phyloP scores from a whole-genome alignment of 1,140 invertebrate genomes.

The Anastrepha obliqua region DNA sequence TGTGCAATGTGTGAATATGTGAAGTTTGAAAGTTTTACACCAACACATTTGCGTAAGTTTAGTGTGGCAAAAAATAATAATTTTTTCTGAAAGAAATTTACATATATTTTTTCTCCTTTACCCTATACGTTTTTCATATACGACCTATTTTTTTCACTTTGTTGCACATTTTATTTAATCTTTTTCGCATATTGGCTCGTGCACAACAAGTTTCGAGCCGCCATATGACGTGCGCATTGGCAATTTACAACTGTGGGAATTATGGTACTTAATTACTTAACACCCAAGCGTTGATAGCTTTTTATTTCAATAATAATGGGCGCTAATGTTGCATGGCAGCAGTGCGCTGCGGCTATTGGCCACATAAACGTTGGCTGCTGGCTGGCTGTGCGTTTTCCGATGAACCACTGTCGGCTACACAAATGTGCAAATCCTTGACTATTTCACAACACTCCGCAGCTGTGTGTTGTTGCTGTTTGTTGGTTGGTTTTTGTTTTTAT shows the following conservation, averaged over 20 bases:
- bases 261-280: slow-evolving; percentile 49
- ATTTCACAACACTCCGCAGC: neutral
- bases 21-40: too few species aligned
- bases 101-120: neutral
- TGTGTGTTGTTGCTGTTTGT: neutral
- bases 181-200: slow-evolving; percentile 8
- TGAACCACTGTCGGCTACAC: neutral
- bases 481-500: neutral
- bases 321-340: slow-evolving; percentile 5
- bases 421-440: neutral
- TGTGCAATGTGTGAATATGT: too few species aligned
- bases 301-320: slow-evolving; percentile 44
- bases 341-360: neutral
- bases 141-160: neutral
- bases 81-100: too few species aligned
- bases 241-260: slow-evolving; percentile 19
- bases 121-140: neutral
- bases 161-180: neutral
- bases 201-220: neutral
- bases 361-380: neutral
- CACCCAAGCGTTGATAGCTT: slow-evolving; percentile 27
- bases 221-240: slow-evolving; percentile 7
- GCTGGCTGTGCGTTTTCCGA: neutral
- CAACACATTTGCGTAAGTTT: too few species aligned
- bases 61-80: too few species aligned